A percentile compares a stretch with the other conserved stretches of the same genome.
Evolutionary conservation across 2,797 vertebrate species (phyloP).

Genomic region (Scolopax rusticola): DNA sequence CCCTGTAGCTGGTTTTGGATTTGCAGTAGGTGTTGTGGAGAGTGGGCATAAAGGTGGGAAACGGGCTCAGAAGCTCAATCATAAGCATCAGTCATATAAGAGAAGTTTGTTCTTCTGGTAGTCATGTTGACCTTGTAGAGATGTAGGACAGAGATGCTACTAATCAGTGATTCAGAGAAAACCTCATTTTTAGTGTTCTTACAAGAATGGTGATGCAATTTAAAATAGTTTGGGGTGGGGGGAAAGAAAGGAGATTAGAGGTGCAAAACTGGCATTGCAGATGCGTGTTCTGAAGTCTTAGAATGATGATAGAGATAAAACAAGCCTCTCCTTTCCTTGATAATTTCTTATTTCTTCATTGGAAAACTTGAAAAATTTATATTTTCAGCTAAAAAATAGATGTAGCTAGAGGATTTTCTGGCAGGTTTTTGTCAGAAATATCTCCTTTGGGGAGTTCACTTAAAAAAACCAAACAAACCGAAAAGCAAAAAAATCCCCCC

Average conservation of each 20-base stretch:
- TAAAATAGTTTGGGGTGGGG: background rate
- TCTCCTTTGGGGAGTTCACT: background rate
- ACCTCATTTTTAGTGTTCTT: background rate
- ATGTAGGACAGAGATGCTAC: background rate
- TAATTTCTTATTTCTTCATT: background rate
- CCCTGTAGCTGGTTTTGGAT: background rate
- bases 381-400: background rate
- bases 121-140: background rate
- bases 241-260: background rate
- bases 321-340: background rate
- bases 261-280: background rate
- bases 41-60: background rate
- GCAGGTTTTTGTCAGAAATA: background rate
- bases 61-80: background rate
- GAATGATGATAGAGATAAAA: background rate
- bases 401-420: background rate
- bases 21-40: background rate
- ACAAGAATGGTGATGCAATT: background rate
- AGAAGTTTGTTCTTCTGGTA: background rate
- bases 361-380: background rate
- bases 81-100: background rate
- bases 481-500: background rate
- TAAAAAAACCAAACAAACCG: background rate
- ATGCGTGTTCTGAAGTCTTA: background rate
- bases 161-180: background rate